Evolutionary conservation across 2,113 vertebrate species (phyloP).

Genomic region (Probosciger aterrimus): DNA sequence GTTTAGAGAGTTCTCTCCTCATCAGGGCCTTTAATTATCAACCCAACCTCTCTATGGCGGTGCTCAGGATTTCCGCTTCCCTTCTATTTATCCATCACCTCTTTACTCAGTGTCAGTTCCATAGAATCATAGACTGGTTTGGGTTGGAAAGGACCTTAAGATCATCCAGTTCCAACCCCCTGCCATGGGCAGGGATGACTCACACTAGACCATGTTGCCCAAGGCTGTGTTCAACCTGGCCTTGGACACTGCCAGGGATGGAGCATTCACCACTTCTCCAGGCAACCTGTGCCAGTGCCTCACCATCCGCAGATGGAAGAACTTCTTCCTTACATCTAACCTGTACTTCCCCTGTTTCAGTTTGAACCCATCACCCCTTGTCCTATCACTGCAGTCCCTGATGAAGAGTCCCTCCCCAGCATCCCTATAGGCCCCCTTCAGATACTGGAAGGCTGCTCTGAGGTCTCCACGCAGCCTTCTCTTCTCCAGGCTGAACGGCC

Average conservation of each 20-base stretch:
- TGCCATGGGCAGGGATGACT: neutral
- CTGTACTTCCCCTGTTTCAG: too few relatives aligned
- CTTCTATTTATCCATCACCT: neutral
- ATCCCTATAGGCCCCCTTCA: neutral
- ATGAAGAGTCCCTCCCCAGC: neutral
- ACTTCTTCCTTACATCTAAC: too few relatives aligned
- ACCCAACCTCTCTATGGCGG: neutral
- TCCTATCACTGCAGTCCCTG: accelerated
- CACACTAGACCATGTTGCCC: neutral
- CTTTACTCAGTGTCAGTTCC: too few relatives aligned
- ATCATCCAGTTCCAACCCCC: neutral
- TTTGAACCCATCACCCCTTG: neutral
- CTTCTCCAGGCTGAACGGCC: too few relatives aligned
- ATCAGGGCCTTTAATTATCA: neutral
- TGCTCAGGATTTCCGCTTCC: neutral
- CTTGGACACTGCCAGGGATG: neutral
- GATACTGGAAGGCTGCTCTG: too few relatives aligned
- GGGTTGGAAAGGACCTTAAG: neutral
- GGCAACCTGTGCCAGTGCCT: too few relatives aligned
- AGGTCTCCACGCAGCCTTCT: too few relatives aligned
- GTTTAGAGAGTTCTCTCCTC: neutral
- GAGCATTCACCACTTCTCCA: too few relatives aligned
- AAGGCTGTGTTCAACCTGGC: neutral
- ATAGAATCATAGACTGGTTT: neutral
- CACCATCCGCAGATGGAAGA: too few relatives aligned